These are phyloP conservation scores for Eleutherodactylus coqui DNA, from an alignment of 2,797 vertebrate species.

Conservation along the genomic window DNA sequence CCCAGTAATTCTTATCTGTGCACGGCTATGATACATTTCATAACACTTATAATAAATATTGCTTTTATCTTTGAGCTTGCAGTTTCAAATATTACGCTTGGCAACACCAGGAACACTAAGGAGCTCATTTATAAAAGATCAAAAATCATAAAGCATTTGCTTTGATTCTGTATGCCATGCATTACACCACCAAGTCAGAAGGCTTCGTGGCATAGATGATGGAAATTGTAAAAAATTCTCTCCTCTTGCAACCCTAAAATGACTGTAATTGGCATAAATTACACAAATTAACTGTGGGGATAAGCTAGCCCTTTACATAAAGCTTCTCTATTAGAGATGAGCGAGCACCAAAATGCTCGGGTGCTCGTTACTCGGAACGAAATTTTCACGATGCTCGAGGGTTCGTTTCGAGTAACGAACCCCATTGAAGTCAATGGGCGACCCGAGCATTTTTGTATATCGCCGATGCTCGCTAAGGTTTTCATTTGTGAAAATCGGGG, in stretches of 20 bases:
- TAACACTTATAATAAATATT: not conserved
- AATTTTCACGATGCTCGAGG: too few species aligned
- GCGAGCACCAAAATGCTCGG: too few species aligned
- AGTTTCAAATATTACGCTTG: not conserved
- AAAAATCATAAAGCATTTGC: slow-evolving; percentile 11
- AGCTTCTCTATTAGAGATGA: too few species aligned
- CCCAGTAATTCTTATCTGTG: not conserved
- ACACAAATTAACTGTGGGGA: not conserved
- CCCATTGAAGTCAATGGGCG: too few species aligned
- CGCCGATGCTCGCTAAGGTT: too few species aligned
- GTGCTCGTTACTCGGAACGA: too few species aligned
- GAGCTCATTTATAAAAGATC: slow-evolving; percentile 25
- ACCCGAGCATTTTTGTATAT: too few species aligned
- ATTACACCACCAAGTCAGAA: not conserved
- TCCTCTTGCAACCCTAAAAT: not conserved
- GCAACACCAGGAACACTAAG: not conserved
- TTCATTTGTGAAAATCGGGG: too few species aligned
- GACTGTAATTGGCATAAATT: not conserved
- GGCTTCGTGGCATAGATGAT: not conserved
- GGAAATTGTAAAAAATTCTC: not conserved
- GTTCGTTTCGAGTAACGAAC: too few species aligned
- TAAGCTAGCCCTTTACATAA: not conserved
- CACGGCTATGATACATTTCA: not conserved
- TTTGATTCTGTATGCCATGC: not conserved
- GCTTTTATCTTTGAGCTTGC: slow-evolving; percentile 17